These are phyloP conservation scores for Papilio elwesi DNA, from an alignment of 2,888 invertebrate species.

Conservation along the genomic window DNA sequence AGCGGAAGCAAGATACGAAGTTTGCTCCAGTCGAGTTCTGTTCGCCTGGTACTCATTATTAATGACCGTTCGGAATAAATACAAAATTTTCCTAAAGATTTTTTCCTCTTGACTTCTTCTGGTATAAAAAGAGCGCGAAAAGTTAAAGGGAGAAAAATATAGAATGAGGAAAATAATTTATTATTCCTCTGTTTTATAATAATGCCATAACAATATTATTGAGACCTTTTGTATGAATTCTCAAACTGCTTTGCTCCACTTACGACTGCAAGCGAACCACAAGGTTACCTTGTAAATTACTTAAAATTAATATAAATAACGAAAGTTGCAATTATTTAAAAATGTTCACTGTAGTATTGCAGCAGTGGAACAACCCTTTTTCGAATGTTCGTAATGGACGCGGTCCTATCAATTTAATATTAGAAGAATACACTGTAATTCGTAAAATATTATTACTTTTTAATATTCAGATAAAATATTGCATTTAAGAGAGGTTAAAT, in stretches of 20 bases:
- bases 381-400: no score
- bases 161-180: conserved; percentile 11
- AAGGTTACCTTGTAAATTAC: no score
- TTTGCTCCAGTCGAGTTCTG: conserved; percentile 72
- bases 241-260: no score
- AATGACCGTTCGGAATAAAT: conserved; percentile 67
- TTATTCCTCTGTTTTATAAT: conserved; percentile 2
- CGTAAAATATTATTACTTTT: no score
- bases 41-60: conserved; percentile 72
- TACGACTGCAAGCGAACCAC: no score
- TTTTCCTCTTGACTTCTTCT: conserved; percentile 10
- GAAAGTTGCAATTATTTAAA: no score
- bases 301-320: no score
- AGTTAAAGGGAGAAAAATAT: conserved; percentile 4
- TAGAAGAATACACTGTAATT: no score
- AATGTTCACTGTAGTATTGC: no score
- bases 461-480: neutral
- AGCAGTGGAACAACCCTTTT: no score
- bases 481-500: neutral
- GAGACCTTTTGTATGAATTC: no score
- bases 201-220: neutral
- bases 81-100: conserved; percentile 47
- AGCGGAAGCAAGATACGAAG: conserved; percentile 75
- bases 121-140: neutral
- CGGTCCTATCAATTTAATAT: no score